A percentile compares a stretch with the other conserved stretches of the same genome.
phyloP scores from a whole-genome alignment of 2,797 vertebrate species.

The Danio albolineatus region DNA sequence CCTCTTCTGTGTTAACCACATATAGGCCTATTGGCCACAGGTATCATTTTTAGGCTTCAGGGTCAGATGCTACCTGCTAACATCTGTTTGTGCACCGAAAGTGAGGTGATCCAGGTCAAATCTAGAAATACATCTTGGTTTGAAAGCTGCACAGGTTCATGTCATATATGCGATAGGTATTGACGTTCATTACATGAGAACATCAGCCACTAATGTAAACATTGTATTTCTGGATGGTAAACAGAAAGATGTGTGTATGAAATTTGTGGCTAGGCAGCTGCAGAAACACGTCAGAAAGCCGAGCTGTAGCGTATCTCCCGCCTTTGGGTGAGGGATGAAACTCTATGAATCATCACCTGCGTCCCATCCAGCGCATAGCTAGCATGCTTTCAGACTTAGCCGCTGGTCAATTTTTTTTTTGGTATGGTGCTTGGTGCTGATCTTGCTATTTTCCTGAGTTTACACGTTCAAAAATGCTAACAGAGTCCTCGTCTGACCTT shows the following conservation, averaged over 20 bases:
- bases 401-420: constrained; percentile 13
- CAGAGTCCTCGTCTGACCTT: constrained; percentile 38
- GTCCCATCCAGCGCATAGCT: constrained; percentile 62
- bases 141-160: neutral
- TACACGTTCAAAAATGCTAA: constrained; percentile 50
- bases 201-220: constrained; percentile 39
- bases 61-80: neutral
- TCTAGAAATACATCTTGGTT: neutral
- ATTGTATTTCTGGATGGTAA: constrained; percentile 29
- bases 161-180: neutral
- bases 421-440: constrained; percentile 34
- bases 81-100: constrained; percentile 10
- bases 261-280: constrained; percentile 50
- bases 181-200: constrained; percentile 32
- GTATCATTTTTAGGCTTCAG: neutral
- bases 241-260: constrained; percentile 56
- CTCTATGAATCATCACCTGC: constrained; percentile 68
- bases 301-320: constrained; percentile 18
- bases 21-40: neutral
- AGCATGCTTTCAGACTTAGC: constrained; percentile 59
- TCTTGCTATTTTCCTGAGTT: constrained; percentile 54
- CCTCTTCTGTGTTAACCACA: neutral
- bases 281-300: constrained; percentile 45
- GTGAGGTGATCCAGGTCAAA: neutral
- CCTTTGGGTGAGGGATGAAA: constrained; percentile 60